Conservation (phyloP, 2,797 vertebrate species). For the Rhinophrynus dorsalis region DNA sequence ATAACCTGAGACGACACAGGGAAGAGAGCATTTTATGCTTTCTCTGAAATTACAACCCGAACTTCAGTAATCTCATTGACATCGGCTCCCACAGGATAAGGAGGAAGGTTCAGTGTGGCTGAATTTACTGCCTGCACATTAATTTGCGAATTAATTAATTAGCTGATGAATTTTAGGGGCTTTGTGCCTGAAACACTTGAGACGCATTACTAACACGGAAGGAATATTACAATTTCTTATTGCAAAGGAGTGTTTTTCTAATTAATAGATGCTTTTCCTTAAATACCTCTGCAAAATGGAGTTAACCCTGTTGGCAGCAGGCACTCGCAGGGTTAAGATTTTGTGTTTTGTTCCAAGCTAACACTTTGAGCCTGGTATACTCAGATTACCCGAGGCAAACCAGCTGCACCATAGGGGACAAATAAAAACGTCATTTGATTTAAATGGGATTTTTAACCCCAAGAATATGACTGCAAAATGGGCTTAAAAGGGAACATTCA, state of each 20-base stretch:
- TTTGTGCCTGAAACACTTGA: conserved; percentile 41
- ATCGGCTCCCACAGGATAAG: conserved; percentile 18
- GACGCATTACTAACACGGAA: conserved; percentile 32
- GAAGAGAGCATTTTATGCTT: neutral
- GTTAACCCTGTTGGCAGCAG: too few relatives aligned
- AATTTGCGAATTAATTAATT: conserved; percentile 50
- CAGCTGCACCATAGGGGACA: too few relatives aligned
- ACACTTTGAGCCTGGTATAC: too few relatives aligned
- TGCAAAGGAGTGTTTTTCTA: conserved; percentile 20
- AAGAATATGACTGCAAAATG: too few relatives aligned
- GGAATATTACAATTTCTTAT: conserved; percentile 34
- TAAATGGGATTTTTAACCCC: too few relatives aligned
- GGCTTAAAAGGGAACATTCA: too few relatives aligned
- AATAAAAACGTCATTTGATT: too few relatives aligned
- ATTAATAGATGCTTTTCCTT: conserved; percentile 43
- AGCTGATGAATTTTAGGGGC: conserved; percentile 44
- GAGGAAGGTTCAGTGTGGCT: conserved; percentile 10
- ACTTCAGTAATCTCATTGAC: conserved; percentile 8
- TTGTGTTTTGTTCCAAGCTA: too few relatives aligned
- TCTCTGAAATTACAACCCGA: conserved; percentile 22
- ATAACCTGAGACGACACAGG: neutral
- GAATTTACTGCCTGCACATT: conserved; percentile 46
- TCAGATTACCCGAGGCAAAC: too few relatives aligned
- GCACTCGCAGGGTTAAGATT: too few relatives aligned
- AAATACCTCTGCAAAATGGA: conserved; percentile 18